Base-by-base conservation (phyloP, 2,888 invertebrate genomes). In the Agrilus biguttatus region DNA sequence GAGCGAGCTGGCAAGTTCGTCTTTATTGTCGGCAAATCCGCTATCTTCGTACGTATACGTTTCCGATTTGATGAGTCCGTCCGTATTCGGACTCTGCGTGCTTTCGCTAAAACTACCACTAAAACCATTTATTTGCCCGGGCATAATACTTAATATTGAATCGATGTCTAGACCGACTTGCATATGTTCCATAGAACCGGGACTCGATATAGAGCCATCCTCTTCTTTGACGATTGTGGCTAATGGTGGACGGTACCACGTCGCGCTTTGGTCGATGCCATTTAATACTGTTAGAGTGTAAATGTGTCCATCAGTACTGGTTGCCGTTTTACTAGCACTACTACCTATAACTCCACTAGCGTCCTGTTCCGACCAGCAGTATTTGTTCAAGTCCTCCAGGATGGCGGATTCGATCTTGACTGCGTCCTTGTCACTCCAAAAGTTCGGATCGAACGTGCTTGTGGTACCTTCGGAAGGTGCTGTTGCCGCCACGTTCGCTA, bases 261-360 rank as follows among this genome's bases (percentile, higher is more conserved):
- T 66, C 47, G 56, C 62, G 43, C 53, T 58, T 61, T 59, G 71
- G 63, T 64, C 72, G 54, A 80, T 79, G 53, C 83, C 83, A 65
- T 88, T 87, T 59, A 89, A 76, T 61, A 88, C 87, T 58, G 88
- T 88, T 49, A 89, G 68, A 44, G 88, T 88, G 64, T 88, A 88
- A 59, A 88, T 88, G 62, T 80, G 78, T 51, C 84, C 83, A 56
- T 84, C 84, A n/a, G 82, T 80, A 57, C 80, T 81, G 51, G 66
- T 68, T 47, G 69, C 70, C 50, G 71, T 69, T 49, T 70, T 53
- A 57, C 70, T 67, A 38, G 71, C 53, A 57, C 70, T 63, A 49
- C 51, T 60, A 42, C 73, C 70, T 39, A 70, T 70, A 52, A 67
- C 69, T 41, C 75, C 73, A 53, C 59, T 61, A 10, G 54, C 52